A percentile compares a stretch with the other conserved stretches of the same genome.
phyloP scores from a whole-genome alignment of 2,888 invertebrate species.

The Ellobium chinense region DNA sequence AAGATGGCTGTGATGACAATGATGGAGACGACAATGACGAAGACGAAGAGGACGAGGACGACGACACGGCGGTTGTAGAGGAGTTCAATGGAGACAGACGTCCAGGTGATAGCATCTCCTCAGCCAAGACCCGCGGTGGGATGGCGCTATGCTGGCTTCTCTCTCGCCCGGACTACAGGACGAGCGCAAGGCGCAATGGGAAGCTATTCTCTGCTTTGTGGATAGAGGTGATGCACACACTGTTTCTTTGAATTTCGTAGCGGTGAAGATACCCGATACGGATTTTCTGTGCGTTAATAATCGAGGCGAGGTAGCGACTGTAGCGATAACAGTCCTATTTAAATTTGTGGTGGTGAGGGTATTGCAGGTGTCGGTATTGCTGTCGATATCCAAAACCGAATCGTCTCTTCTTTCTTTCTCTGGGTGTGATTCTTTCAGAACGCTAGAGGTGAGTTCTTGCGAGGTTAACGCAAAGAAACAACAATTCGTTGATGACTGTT shows the following conservation, averaged over 20 bases:
- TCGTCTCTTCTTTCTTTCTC: too few species aligned
- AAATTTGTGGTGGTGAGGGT: too few species aligned
- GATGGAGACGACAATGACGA: constrained; percentile 2
- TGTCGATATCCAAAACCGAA: too few species aligned
- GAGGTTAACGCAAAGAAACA: background rate
- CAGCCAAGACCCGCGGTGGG: background rate
- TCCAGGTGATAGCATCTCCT: constrained; percentile 29
- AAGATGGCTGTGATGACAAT: background rate
- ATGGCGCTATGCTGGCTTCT: background rate
- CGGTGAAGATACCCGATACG: too few species aligned
- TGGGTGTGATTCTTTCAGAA: too few species aligned
- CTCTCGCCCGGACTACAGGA: background rate
- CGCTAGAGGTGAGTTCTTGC: background rate
- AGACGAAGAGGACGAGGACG: background rate
- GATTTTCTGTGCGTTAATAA: too few species aligned
- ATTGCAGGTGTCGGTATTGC: too few species aligned
- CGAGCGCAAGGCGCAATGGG: background rate
- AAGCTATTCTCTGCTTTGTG: background rate
- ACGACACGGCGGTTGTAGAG: constrained; percentile 23
- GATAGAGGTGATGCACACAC: background rate
- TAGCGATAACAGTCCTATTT: too few species aligned
- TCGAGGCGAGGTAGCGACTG: too few species aligned
- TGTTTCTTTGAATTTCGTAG: background rate
- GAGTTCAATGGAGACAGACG: constrained; percentile 16
- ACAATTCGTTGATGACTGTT: background rate